Evolutionary conservation across 2,113 vertebrate species (phyloP).

Genomic region (Hydrochoerus hydrochaeris): DNA sequence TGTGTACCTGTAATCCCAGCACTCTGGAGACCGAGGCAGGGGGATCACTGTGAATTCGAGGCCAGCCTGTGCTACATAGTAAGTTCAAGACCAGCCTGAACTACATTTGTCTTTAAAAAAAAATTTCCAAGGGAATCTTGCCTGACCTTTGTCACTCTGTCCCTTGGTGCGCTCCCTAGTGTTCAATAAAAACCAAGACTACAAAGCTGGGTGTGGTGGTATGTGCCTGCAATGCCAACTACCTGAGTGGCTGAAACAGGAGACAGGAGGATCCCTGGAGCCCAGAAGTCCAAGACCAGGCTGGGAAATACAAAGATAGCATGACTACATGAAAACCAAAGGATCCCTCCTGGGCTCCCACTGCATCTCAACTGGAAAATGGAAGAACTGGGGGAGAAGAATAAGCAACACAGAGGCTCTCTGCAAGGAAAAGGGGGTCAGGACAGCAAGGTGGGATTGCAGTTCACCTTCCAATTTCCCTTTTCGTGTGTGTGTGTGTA

Average conservation of each 20-base stretch:
- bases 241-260: background rate
- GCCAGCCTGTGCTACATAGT: background rate
- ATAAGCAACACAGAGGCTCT: background rate
- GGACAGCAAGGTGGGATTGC: background rate
- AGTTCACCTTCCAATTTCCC: background rate
- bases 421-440: background rate
- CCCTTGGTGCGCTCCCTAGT: background rate
- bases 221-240: background rate
- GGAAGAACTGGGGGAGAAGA: background rate
- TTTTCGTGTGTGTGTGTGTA: background rate
- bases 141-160: background rate
- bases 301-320: background rate
- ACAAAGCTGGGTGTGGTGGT: background rate
- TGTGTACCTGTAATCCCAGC: background rate
- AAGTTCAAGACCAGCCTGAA: background rate
- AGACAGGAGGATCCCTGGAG: background rate
- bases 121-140: background rate
- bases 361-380: background rate
- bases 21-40: background rate
- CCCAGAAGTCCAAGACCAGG: background rate
- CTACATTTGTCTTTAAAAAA: background rate
- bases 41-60: background rate
- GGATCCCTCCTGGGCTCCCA: background rate
- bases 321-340: slow-evolving; percentile 5
- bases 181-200: background rate